Conservation (phyloP, 2,888 invertebrate genomes). For the Gymnosoma rotundatum region DNA sequence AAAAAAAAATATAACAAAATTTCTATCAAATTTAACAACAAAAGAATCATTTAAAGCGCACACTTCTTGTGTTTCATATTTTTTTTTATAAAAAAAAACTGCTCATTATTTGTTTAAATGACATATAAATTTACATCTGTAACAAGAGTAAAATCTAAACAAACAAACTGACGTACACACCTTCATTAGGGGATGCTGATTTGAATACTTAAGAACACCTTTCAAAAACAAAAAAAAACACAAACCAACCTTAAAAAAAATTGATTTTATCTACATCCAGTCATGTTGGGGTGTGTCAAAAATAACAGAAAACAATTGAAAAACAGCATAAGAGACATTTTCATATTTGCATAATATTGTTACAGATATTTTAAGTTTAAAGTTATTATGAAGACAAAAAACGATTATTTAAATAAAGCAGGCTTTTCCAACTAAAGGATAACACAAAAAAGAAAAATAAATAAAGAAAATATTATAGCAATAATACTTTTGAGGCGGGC, state of each 20-base stretch:
- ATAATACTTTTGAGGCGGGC: neutral
- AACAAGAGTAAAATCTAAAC: conserved; percentile 3
- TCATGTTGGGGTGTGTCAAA: neutral
- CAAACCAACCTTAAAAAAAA: neutral
- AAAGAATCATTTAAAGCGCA: conserved; percentile 2
- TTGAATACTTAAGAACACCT: conserved; percentile 18
- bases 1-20: no score
- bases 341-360: conserved; percentile 19
- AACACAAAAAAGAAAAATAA: no score
- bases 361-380: neutral
- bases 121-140: conserved; percentile 36
- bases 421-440: no score
- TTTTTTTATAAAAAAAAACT: neutral
- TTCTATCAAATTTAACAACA: neutral
- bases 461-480: no score
- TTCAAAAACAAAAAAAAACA: conserved; percentile 12
- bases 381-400: neutral
- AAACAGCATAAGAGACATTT: conserved; percentile 4
- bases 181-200: conserved; percentile 48
- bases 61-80: conserved; percentile 21
- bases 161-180: neutral
- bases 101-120: conserved; percentile 2
- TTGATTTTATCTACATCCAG: neutral
- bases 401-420: no score
- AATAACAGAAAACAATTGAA: neutral